Conservation (phyloP, 2,113 vertebrate species). For the Micromys minutus region DNA sequence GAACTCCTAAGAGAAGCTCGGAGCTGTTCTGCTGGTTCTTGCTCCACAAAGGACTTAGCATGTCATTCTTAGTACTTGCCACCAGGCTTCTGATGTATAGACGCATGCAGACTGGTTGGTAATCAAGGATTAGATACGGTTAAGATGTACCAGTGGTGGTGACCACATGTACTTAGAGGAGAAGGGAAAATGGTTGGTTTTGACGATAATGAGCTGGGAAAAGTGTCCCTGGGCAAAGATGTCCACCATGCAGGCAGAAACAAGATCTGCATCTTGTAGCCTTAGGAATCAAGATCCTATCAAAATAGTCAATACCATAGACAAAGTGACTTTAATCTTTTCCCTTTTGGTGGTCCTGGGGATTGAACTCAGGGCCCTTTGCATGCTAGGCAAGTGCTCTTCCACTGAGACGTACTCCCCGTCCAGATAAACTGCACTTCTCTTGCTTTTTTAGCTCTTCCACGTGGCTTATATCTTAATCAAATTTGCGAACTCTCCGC, state of each 20-base stretch:
- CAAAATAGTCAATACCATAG: neutral
- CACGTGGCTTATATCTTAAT: slow-evolving; percentile 96
- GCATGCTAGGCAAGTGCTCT: neutral
- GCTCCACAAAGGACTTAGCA: neutral
- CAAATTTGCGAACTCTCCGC: slow-evolving; percentile 97
- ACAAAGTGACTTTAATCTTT: neutral
- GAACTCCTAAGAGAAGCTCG: neutral
- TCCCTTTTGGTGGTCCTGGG: slow-evolving; percentile 63
- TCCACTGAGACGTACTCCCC: neutral
- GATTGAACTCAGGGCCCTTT: neutral
- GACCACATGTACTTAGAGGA: neutral
- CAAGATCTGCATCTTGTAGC: neutral
- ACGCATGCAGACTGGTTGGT: neutral
- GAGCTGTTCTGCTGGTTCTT: neutral
- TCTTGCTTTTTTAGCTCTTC: slow-evolving; percentile 90
- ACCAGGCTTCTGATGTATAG: neutral
- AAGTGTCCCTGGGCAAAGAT: neutral
- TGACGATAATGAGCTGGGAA: neutral
- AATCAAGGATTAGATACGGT: neutral
- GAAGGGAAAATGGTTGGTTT: neutral
- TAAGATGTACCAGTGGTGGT: neutral
- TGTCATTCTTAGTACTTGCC: neutral
- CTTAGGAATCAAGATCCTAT: neutral
- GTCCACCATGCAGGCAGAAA: neutral
- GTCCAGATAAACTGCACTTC: neutral